Evolutionary conservation across 64 coral and sea anemone genomes (phyloP).

Genomic region (Anthopleura sola): DNA sequence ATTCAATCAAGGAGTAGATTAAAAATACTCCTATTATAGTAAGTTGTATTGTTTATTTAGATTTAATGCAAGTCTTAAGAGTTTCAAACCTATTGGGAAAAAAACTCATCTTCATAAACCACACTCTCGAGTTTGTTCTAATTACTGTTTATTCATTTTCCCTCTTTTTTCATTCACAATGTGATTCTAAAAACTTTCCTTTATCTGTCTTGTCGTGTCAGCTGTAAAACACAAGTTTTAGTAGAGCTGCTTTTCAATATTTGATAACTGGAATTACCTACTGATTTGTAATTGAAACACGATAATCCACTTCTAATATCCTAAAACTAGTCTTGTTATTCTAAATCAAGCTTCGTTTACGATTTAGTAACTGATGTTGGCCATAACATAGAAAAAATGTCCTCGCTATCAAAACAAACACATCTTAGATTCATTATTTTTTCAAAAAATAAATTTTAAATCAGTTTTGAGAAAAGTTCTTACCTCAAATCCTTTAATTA

Average conservation of each 20-base stretch:
- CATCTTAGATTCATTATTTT: neutral
- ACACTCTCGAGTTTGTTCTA: neutral
- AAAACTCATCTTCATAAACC: neutral
- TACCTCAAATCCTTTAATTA: no score
- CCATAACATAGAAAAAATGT: neutral
- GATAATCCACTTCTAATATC: neutral
- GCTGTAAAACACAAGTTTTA: neutral
- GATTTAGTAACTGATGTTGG: neutral
- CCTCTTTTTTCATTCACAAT: neutral
- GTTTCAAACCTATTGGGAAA: neutral
- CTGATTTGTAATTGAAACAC: neutral
- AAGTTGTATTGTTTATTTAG: conserved; percentile 11
- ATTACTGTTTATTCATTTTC: neutral
- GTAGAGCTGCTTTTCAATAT: neutral
- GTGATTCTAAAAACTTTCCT: neutral
- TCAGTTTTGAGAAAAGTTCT: no score
- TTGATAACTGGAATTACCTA: conserved; percentile 5
- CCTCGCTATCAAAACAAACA: neutral
- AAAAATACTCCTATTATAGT: conserved; percentile 9
- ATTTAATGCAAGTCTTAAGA: neutral
- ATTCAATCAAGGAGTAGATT: conserved; percentile 12
- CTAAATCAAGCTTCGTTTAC: neutral
- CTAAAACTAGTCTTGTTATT: conserved; percentile 7
- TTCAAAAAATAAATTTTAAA: no score
- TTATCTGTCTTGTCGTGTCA: neutral